Percentiles rank a stretch among this genome's conserved stretches.
phyloP scores from a whole-genome alignment of 2,797 vertebrate species.

The Pseudomugil gertrudae region DNA sequence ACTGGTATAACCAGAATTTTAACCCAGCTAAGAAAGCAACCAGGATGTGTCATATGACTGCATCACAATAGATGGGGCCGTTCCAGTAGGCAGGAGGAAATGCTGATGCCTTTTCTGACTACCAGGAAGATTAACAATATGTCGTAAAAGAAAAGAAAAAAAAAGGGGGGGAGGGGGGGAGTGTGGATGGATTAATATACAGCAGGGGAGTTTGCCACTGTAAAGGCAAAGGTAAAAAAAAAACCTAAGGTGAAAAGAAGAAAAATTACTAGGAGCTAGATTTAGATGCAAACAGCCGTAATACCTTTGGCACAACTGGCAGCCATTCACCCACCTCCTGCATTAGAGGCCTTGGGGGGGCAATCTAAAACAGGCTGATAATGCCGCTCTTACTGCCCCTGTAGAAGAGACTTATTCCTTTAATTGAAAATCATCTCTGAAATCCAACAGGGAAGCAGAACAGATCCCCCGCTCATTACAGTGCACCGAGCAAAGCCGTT shows the following conservation, averaged over 20 bases:
- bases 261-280: conserved; percentile 23
- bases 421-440: conserved; percentile 73
- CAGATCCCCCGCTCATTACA: conserved; percentile 50
- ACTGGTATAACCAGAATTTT: conserved; percentile 12
- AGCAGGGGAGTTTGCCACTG: conserved; percentile 9
- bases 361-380: conserved; percentile 47
- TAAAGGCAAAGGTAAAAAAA: conserved; percentile 1
- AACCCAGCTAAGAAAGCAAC: conserved; percentile 34
- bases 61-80: conserved; percentile 52
- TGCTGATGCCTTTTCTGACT: conserved; percentile 36
- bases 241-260: conserved; percentile 16
- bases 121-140: conserved; percentile 51
- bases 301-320: conserved; percentile 61
- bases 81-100: conserved; percentile 56
- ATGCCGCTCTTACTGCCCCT: conserved; percentile 45
- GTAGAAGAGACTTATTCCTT: conserved; percentile 46
- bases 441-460: conserved; percentile 51
- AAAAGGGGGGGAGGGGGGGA: too few species aligned
- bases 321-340: conserved; percentile 25
- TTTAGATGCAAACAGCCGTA: conserved; percentile 46
- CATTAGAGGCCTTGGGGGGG: conserved; percentile 37
- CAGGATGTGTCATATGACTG: conserved; percentile 62
- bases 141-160: background rate
- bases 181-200: too few species aligned
- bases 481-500: conserved; percentile 27